Evolutionary conservation across 2,888 invertebrate genomes (phyloP).

Genomic region (Ferrisia virgata): DNA sequence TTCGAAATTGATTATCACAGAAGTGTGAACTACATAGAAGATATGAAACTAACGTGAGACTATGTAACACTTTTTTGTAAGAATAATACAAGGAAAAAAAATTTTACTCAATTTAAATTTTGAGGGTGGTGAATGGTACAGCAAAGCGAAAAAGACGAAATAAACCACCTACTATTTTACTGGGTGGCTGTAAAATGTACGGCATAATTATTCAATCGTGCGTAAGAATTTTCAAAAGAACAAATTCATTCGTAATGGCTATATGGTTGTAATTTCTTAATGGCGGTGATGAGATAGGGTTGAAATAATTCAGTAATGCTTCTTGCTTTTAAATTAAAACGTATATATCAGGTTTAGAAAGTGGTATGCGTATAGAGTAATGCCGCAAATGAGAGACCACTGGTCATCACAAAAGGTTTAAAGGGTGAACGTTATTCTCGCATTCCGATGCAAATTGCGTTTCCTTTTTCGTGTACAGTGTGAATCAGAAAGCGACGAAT

Average conservation of each 20-base stretch:
- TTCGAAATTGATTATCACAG: no score
- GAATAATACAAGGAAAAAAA: no score
- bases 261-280: constrained; percentile 12
- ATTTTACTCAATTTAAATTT: not conserved
- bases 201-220: constrained; percentile 16
- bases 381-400: constrained; percentile 30
- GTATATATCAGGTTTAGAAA: constrained; percentile 28
- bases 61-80: no score
- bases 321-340: constrained; percentile 27
- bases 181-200: not conserved
- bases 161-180: not conserved
- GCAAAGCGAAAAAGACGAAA: not conserved
- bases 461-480: not conserved
- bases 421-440: not conserved
- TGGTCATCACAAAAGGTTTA: constrained; percentile 16
- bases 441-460: constrained; percentile 30
- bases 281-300: constrained; percentile 15
- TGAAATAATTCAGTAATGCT: constrained; percentile 14
- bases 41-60: no score
- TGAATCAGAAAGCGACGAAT: not conserved
- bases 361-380: constrained; percentile 2
- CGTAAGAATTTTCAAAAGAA: constrained; percentile 26
- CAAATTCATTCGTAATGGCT: not conserved
- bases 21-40: no score
- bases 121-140: not conserved